Evolutionary conservation across 2,113 vertebrate species (phyloP).

Genomic region (Pongo abelii): DNA sequence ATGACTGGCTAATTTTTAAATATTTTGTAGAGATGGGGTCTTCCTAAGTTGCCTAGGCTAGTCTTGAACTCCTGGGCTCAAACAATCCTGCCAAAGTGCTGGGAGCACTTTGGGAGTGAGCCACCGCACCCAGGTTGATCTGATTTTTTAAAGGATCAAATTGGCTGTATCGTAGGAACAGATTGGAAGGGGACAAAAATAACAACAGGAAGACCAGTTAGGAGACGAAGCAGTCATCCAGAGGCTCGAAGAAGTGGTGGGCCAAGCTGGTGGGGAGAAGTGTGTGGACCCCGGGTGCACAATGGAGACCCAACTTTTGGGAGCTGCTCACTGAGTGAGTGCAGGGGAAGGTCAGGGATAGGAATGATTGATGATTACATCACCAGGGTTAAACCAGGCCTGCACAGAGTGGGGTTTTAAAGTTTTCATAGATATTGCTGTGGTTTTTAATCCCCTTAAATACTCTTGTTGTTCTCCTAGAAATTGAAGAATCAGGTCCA

Average conservation of each 20-base stretch:
- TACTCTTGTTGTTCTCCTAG: neutral
- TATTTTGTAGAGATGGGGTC: no score
- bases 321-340: neutral
- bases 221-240: neutral
- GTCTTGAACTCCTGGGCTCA: no score
- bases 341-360: no score
- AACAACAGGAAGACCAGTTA: neutral
- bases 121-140: neutral
- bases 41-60: no score
- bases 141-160: neutral
- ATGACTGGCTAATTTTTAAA: no score
- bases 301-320: rapidly evolving
- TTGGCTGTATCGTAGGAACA: neutral
- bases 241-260: neutral
- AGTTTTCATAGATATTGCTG: neutral
- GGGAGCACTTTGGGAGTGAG: no score
- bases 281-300: rapidly evolving
- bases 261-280: neutral
- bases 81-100: no score
- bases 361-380: neutral
- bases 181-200: neutral
- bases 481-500: neutral
- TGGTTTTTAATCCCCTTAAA: neutral
- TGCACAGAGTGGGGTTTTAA: neutral
- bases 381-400: neutral